These are phyloP conservation scores for Enteromius radiatus DNA, from an alignment of 2,797 vertebrate genomes.

Conservation along the genomic window DNA sequence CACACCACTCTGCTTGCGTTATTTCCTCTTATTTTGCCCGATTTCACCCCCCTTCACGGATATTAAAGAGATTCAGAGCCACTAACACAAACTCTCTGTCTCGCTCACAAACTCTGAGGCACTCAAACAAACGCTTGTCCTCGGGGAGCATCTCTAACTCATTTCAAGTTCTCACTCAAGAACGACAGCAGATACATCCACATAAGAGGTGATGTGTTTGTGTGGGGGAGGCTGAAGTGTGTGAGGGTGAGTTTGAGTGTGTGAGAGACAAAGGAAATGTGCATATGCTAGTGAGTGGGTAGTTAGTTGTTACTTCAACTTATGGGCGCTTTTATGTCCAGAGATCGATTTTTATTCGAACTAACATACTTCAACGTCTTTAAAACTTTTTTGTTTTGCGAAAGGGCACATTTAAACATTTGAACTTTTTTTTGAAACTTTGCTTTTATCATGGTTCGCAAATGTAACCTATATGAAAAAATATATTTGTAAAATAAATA, in stretches of 20 bases:
- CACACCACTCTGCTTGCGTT: conserved; percentile 5
- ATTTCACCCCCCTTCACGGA: conserved; percentile 54
- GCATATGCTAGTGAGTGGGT: conserved; percentile 38
- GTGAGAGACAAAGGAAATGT: neutral
- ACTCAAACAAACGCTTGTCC: conserved; percentile 45
- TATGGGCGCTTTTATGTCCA: conserved; percentile 56
- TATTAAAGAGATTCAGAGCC: conserved; percentile 41
- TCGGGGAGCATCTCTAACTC: conserved; percentile 44
- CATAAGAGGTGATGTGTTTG: conserved; percentile 54
- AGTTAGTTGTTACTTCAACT: conserved; percentile 30
- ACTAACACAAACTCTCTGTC: conserved; percentile 29
- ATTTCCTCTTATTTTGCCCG: conserved; percentile 14
- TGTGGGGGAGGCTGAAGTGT: conserved; percentile 38
- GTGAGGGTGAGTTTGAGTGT: neutral
- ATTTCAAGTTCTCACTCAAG: conserved; percentile 44
- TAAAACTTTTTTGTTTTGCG: neutral
- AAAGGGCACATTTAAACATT: neutral
- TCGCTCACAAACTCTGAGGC: conserved; percentile 44
- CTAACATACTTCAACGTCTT: neutral
- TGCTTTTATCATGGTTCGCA: neutral
- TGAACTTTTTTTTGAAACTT: neutral
- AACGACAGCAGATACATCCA: conserved; percentile 57
- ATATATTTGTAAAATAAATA: neutral
- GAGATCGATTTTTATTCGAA: conserved; percentile 11
- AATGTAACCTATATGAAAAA: neutral